Evolutionary conservation across 1,140 invertebrate genomes (phyloP).

Genomic region (Drosophila miranda): DNA sequence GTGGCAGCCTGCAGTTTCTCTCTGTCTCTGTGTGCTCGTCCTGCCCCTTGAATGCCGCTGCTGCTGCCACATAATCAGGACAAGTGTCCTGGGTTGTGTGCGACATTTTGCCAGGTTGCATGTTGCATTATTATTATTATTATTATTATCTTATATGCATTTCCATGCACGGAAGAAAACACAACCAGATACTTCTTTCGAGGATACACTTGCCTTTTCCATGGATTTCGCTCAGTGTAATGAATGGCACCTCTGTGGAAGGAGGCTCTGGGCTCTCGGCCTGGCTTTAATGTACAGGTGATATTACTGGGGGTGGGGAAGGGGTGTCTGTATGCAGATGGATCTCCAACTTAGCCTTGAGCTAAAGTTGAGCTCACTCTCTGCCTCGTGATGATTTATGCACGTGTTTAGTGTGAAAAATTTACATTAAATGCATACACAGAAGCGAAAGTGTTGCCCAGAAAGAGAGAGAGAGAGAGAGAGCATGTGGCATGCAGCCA

Average conservation of each 20-base stretch:
- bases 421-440: slow-evolving; percentile 71
- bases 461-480: no score
- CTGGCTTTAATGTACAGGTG: slow-evolving; percentile 62
- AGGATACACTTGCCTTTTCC: no score
- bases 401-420: slow-evolving; percentile 80
- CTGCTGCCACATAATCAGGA: slow-evolving; percentile 69
- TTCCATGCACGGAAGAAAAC: slow-evolving; percentile 28
- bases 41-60: slow-evolving; percentile 20
- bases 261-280: neutral
- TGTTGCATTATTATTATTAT: slow-evolving; percentile 58
- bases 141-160: slow-evolving; percentile 60
- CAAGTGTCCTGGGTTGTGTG: slow-evolving; percentile 66
- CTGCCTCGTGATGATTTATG: slow-evolving; percentile 63
- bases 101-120: slow-evolving; percentile 47
- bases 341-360: slow-evolving; percentile 63
- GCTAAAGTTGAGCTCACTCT: slow-evolving; percentile 58
- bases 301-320: slow-evolving; percentile 43
- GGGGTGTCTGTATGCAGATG: slow-evolving; percentile 4
- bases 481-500: slow-evolving; percentile 11
- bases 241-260: neutral
- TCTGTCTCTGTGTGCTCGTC: slow-evolving; percentile 5
- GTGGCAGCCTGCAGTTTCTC: neutral
- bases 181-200: neutral
- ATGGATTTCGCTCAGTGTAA: slow-evolving; percentile 25
- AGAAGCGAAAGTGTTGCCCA: slow-evolving; percentile 66